Evolutionary conservation across 2,888 invertebrate species (phyloP).

Genomic region (Salpingus planirostris): DNA sequence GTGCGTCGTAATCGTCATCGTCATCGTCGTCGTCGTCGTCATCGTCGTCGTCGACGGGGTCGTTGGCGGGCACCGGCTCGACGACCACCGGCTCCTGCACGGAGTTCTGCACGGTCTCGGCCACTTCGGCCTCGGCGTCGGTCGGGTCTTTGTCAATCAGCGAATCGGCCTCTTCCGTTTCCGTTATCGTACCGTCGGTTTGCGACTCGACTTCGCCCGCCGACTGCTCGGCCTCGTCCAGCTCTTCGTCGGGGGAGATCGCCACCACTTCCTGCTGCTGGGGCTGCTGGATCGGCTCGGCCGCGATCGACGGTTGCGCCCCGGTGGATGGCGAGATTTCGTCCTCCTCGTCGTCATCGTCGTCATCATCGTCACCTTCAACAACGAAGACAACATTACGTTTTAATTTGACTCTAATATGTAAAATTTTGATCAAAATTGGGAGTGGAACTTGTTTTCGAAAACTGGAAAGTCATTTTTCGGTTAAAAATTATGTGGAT

Average conservation of each 20-base stretch:
- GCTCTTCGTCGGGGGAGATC: conserved; percentile 32
- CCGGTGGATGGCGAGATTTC: conserved; percentile 45
- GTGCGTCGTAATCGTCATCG: conserved; percentile 47
- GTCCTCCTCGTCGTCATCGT: conserved; percentile 45
- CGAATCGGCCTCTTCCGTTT: conserved; percentile 21
- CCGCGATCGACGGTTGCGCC: conserved; percentile 32
- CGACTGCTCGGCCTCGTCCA: conserved; percentile 37
- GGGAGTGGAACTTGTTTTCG: background rate
- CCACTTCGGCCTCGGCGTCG: conserved; percentile 21
- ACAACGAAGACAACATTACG: background rate
- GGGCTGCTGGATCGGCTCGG: conserved; percentile 40
- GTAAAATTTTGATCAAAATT: background rate
- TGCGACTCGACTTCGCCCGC: conserved; percentile 33
- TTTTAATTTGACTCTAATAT: background rate
- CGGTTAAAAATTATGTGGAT: no score
- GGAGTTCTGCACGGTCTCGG: conserved; percentile 23
- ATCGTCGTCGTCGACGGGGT: conserved; percentile 39
- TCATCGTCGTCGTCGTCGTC: conserved; percentile 41
- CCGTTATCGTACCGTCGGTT: conserved; percentile 21
- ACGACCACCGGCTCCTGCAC: conserved; percentile 33
- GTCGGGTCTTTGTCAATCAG: conserved; percentile 35
- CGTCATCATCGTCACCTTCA: conserved; percentile 44
- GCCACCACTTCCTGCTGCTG: no score
- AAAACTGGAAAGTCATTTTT: no score
- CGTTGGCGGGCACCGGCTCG: conserved; percentile 36